Evolutionary conservation across 2,113 vertebrate species (phyloP), one percentile per base, ranked within the genome.

Genomic region (Chaetodon auriga): DNA sequence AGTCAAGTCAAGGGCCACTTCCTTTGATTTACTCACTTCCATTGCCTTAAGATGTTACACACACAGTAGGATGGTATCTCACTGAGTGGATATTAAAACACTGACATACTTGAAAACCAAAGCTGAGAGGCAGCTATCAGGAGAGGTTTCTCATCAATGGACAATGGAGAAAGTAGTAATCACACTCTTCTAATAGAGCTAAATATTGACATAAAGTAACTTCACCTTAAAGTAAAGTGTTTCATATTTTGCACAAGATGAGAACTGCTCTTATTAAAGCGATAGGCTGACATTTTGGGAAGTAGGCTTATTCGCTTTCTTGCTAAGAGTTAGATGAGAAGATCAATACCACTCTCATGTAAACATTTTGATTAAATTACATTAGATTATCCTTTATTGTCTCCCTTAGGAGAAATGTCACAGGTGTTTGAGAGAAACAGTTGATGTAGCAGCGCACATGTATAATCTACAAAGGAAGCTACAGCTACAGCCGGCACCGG

Each of bases 1-100:
- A 78, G 60, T 69, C 82, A 68, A 57, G 54, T 75, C 49, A 57
- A 71, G 30, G 35, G 13, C 3, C 2, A 38, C 57, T 54, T 88
- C 30, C 51, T 84, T 70, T 75, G 46, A 85, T 89, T 85, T 79
- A 76, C 60, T 63, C 41, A 43, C 13, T 16, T 65, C 55, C 36
- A 53, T 62, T 75, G 18, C 71, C 23, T 68, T 76, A 13, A 72
- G 46, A 43, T 45, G 21, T 48, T 19, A 2, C 3, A 61, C 41
- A 65, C 41, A 62, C 21, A 75, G 30, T 16, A 1, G 48, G 65
- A 41, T 51, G 68, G n/a, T 23, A 49, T 71, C 23, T 64, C 13
- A 70, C 5, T 38, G 38, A 36, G 41, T 41, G 9, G 3, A 18
- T 64, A 57, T 75, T 23, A 18, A 57, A 71, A 65, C n/a, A 55